These are phyloP conservation scores for Fistularia tabacaria DNA, from an alignment of 2,797 vertebrate species.

Conservation along the genomic window DNA sequence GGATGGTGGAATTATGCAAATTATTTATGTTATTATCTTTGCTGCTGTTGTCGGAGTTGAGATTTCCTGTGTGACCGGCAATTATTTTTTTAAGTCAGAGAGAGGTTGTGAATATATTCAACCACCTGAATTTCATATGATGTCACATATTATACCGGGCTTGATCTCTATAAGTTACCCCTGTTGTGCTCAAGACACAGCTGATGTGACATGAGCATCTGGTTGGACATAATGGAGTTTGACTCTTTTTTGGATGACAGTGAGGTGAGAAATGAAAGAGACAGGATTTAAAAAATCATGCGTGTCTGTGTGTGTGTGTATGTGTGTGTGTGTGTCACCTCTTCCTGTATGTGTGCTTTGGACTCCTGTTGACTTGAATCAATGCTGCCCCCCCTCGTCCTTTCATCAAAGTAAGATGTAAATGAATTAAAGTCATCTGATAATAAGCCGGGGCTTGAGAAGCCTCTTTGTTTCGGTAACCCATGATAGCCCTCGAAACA, in stretches of 20 bases:
- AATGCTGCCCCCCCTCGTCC: constrained; percentile 41
- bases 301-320: not conserved
- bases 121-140: constrained; percentile 28
- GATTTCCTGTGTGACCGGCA: too few species aligned
- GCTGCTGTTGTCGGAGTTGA: not conserved
- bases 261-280: constrained; percentile 30
- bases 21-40: too few species aligned
- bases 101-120: not conserved
- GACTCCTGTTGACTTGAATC: constrained; percentile 52
- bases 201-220: constrained; percentile 59
- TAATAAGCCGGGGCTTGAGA: constrained; percentile 37
- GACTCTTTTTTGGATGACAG: constrained; percentile 46
- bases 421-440: constrained; percentile 56
- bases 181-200: constrained; percentile 37
- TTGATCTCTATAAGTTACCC: constrained; percentile 27
- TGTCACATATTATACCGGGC: constrained; percentile 20
- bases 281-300: constrained; percentile 19
- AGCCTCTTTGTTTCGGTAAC: constrained; percentile 44
- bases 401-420: constrained; percentile 59
- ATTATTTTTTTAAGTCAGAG: not conserved
- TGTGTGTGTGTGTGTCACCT: not conserved
- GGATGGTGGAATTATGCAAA: too few species aligned
- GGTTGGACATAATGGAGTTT: constrained; percentile 56
- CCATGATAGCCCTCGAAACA: constrained; percentile 13
- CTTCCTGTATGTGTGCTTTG: constrained; percentile 28